Base-by-base conservation (phyloP, 53 echinoderm and acorn worm genomes). In the Apostichopus leukothele region DNA sequence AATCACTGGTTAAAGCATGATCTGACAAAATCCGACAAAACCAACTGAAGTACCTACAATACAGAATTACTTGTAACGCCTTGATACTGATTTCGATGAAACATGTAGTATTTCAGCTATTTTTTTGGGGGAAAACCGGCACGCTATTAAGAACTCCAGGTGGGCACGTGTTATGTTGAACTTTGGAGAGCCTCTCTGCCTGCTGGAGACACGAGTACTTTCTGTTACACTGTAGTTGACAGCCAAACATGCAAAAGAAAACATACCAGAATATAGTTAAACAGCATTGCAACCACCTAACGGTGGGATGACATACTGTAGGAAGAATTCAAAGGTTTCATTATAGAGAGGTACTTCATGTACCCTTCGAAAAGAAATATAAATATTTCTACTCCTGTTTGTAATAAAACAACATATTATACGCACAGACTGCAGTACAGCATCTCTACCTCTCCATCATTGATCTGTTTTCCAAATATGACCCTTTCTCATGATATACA, bases 181-280 rank as follows among this genome's bases (percentile, higher is more conserved):
- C 74, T 74, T 74, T 74, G 74, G 74, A 74, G 74, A 74, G 7
- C 74, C 74, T 74, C 74, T 74, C 9, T 74, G 74, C 13, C 9
- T 74, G 19, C 74, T 74, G 20, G 23, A 7, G 13, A 74, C 74
- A 9, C 74, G 8, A 21, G 13, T 23, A 9, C 74, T 74, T 23
- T 74, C 5, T 6, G 10, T 74, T 9, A 23, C 74, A 74, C 74
- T 74, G 74, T 7, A 74, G 13, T 23, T 74, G 74, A 19, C 13
- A 23, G 25, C 25, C 25, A 25, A 25, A 25, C 25, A 25, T 25
- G 25, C 25, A 25, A 25, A 25, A 25, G 25, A 25, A 25, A 23
- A 19, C 8, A 12, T 19, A 74, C 6, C 10, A 74, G 6, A 74
- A 21, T 21, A 74, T 10, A 74, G 13, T 74, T 14, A 25, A 74